Evolutionary conservation across 2,888 invertebrate genomes (phyloP).

Genomic region (Meiosimyza platycephala): DNA sequence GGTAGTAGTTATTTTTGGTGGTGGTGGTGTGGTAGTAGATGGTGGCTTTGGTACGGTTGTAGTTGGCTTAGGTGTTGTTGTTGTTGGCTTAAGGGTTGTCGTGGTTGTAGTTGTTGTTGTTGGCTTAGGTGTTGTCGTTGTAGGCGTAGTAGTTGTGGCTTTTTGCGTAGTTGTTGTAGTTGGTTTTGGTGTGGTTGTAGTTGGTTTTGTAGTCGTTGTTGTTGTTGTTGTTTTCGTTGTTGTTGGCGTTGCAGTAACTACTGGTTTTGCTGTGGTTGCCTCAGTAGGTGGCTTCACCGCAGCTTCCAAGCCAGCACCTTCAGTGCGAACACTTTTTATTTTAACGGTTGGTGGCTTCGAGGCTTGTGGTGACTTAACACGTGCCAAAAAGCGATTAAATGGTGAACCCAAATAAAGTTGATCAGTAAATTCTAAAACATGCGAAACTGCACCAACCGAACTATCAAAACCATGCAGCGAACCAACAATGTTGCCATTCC

Average conservation of each 20-base stretch:
- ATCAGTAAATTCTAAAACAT: constrained; percentile 75
- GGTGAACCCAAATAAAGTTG: constrained; percentile 78
- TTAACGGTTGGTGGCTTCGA: constrained; percentile 55
- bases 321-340: constrained; percentile 62
- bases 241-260: constrained; percentile 49
- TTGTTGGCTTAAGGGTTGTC: constrained; percentile 42
- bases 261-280: constrained; percentile 53
- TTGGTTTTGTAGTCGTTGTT: constrained; percentile 38
- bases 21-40: constrained; percentile 38
- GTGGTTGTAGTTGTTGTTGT: constrained; percentile 45
- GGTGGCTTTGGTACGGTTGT: constrained; percentile 50
- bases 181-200: constrained; percentile 43
- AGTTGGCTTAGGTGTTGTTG: constrained; percentile 46
- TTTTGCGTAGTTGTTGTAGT: constrained; percentile 47
- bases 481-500: constrained; percentile 78
- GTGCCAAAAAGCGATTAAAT: constrained; percentile 74
- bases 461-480: constrained; percentile 75
- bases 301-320: constrained; percentile 59
- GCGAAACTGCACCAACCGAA: constrained; percentile 71
- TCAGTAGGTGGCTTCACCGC: constrained; percentile 49
- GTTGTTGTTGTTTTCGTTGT: constrained; percentile 37
- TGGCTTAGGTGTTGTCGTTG: constrained; percentile 42
- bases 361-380: constrained; percentile 70
- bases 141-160: constrained; percentile 47
- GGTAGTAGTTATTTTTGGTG: constrained; percentile 36